A percentile compares a stretch with the other conserved stretches of the same genome.
phyloP scores from a whole-genome alignment of 2,113 vertebrate species.

The Triplophysa siluroides region DNA sequence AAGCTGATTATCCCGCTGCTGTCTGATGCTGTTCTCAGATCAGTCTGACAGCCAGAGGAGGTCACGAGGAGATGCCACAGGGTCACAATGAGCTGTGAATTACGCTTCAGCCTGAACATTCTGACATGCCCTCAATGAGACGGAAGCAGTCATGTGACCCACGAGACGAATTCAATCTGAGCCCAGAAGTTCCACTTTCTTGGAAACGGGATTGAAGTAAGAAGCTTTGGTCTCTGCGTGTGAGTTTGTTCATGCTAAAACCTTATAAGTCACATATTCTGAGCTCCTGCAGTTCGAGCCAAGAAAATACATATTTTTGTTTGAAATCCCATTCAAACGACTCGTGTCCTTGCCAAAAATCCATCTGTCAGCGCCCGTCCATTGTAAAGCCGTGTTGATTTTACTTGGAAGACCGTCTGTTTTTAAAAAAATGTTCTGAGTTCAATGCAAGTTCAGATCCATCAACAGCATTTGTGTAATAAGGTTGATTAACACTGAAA shows the following conservation, averaged over 20 bases:
- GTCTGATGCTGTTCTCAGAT: conserved; percentile 28
- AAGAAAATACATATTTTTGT: conserved; percentile 9
- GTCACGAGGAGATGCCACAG: conserved; percentile 65
- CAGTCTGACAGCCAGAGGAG: conserved; percentile 1
- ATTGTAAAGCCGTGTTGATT: background rate
- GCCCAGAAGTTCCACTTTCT: background rate
- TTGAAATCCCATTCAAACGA: background rate
- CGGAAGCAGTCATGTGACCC: background rate
- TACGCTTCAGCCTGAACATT: background rate
- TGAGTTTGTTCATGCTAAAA: background rate
- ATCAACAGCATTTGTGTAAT: background rate
- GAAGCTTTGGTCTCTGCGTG: background rate
- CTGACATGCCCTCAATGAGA: background rate
- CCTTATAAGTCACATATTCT: background rate
- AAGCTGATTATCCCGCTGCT: conserved; percentile 67
- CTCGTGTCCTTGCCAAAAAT: conserved; percentile 2
- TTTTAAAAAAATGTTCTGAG: background rate
- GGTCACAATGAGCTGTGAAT: conserved; percentile 49
- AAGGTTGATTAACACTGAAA: background rate
- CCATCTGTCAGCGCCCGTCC: background rate
- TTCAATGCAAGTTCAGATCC: background rate
- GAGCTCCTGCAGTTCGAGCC: conserved; percentile 1
- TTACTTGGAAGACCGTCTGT: background rate
- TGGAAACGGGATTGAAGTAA: background rate
- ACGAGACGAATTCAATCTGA: conserved; percentile 1